These are phyloP conservation scores for Dendrophyllia cribrosa DNA, from an alignment of 64 coral and sea anemone species.

Conservation along the genomic window DNA sequence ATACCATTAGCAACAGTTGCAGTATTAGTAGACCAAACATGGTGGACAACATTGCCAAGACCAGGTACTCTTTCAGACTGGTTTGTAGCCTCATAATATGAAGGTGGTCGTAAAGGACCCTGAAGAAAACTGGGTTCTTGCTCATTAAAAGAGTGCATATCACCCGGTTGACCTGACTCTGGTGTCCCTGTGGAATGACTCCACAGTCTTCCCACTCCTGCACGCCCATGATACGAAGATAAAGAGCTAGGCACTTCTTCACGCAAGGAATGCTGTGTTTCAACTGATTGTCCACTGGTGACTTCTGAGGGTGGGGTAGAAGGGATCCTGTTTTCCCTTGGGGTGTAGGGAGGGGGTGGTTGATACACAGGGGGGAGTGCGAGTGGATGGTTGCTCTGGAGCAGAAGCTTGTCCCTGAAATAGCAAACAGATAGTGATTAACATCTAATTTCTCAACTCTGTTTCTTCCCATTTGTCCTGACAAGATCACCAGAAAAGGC, in stretches of 20 bases:
- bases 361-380: constrained; percentile 45
- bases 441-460: no score
- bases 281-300: constrained; percentile 10
- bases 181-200: constrained; percentile 56
- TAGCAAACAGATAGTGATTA: background rate
- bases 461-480: no score
- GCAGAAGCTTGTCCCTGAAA: background rate
- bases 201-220: constrained; percentile 26
- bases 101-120: constrained; percentile 46
- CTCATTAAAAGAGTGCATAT: constrained; percentile 83
- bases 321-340: constrained; percentile 20
- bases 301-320: constrained; percentile 57
- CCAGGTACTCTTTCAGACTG: background rate
- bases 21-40: background rate
- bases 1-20: background rate
- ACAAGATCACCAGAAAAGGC: no score
- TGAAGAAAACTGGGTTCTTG: constrained; percentile 86
- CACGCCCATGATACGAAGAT: constrained; percentile 48
- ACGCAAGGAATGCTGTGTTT: constrained; percentile 87
- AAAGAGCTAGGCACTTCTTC: constrained; percentile 82
- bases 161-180: constrained; percentile 46
- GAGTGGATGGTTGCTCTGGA: background rate
- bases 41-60: constrained; percentile 8
- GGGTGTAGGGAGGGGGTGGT: constrained; percentile 47
- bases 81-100: constrained; percentile 72